Conservation (phyloP, 1,140 invertebrate genomes). For the Bombus difficillimus region DNA sequence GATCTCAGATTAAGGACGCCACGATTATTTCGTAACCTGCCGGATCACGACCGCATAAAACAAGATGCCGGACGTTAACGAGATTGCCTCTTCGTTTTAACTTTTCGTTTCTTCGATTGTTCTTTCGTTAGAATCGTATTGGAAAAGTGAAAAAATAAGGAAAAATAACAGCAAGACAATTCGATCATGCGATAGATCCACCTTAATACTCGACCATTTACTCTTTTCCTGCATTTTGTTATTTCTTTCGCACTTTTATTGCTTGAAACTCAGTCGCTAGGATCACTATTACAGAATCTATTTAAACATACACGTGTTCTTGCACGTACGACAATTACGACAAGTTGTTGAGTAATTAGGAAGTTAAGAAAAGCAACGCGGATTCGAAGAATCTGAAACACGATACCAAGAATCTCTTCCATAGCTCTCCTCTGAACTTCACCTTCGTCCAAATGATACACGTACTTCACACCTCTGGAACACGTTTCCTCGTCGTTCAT, state of each 20-base stretch:
- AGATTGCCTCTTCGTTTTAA: slow-evolving; percentile 55
- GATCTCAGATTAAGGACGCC: slow-evolving; percentile 63
- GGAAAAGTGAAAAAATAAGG: too few relatives aligned
- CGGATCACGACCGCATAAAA: slow-evolving; percentile 53
- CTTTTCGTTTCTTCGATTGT: neutral
- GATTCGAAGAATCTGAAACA: neutral
- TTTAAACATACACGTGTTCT: too few relatives aligned
- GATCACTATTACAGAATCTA: neutral
- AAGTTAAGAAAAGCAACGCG: neutral
- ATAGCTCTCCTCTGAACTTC: neutral
- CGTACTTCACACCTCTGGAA: slow-evolving; percentile 28
- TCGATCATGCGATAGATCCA: too few relatives aligned
- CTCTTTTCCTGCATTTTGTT: too few relatives aligned
- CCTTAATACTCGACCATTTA: too few relatives aligned
- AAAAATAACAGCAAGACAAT: too few relatives aligned
- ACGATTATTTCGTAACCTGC: slow-evolving; percentile 61
- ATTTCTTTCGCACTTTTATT: too few relatives aligned
- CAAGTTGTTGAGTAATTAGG: neutral
- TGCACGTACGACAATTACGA: neutral
- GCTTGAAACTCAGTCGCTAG: too few relatives aligned
- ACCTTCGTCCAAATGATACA: slow-evolving; percentile 3
- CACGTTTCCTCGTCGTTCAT: slow-evolving; percentile 23
- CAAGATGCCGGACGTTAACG: slow-evolving; percentile 65
- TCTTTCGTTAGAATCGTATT: too few relatives aligned
- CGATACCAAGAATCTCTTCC: neutral